These are phyloP conservation scores for Eciton burchellii DNA, from an alignment of 1,140 invertebrate genomes.

Conservation along the genomic window DNA sequence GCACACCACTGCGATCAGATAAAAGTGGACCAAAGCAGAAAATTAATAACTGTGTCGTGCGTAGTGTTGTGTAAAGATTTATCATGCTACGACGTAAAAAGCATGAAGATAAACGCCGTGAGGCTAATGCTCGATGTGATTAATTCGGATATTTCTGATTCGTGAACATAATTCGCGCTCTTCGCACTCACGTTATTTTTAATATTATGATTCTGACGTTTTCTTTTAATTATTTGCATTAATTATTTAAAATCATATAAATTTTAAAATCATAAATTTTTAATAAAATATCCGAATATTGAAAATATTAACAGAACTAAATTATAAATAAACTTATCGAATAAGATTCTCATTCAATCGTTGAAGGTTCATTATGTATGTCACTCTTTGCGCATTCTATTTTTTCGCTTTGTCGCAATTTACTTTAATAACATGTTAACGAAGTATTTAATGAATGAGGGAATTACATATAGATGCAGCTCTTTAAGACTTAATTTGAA, in stretches of 20 bases:
- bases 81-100: conserved; percentile 36
- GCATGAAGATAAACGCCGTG: conserved; percentile 4
- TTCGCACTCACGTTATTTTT: not conserved
- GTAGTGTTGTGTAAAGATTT: conserved; percentile 40
- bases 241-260: too few species aligned
- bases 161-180: not conserved
- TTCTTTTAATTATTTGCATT: not conserved
- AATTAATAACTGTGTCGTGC: conserved; percentile 36
- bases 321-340: not conserved
- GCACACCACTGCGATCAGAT: conserved; percentile 26
- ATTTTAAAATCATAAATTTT: not conserved
- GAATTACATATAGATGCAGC: not conserved
- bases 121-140: conserved; percentile 16
- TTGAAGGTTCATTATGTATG: not conserved
- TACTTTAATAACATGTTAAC: conserved; percentile 41
- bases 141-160: not conserved
- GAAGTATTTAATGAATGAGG: not conserved
- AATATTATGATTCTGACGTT: not conserved
- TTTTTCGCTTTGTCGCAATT: not conserved
- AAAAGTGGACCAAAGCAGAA: conserved; percentile 40
- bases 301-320: not conserved
- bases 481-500: not conserved
- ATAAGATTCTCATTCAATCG: not conserved
- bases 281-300: not conserved
- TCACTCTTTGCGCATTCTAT: conserved; percentile 3